These are phyloP conservation scores for Actinostola sp. DNA, from an alignment of 92 coral and sea anemone species.

Conservation along the genomic window DNA sequence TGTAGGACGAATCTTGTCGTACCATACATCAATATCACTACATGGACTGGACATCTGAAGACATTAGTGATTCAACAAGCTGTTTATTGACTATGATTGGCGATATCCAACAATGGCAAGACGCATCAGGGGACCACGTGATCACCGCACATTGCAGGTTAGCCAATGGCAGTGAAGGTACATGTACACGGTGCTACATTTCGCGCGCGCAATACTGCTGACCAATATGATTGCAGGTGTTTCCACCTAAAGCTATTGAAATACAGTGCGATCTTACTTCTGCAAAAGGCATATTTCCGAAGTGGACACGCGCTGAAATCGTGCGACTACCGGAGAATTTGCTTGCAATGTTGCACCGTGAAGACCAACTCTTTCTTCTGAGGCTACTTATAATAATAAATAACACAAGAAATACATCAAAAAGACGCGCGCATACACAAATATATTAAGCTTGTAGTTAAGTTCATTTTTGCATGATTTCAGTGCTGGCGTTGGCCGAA, in stretches of 20 bases:
- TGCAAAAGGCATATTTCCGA: too few species aligned
- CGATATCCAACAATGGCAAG: slow-evolving; percentile 83
- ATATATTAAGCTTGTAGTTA: not conserved
- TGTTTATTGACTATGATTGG: slow-evolving; percentile 84
- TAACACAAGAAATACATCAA: too few species aligned
- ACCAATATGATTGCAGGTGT: not conserved
- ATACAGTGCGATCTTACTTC: too few species aligned
- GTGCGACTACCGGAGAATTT: too few species aligned
- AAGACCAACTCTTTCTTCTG: too few species aligned
- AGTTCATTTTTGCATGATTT: not conserved
- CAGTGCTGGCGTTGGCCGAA: slow-evolving; percentile 93
- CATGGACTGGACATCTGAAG: slow-evolving; percentile 85
- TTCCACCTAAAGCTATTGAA: too few species aligned
- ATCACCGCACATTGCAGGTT: slow-evolving; percentile 96
- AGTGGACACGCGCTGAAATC: too few species aligned
- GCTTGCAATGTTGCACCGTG: too few species aligned
- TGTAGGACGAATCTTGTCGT: slow-evolving; percentile 81
- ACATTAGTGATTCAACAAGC: slow-evolving; percentile 65
- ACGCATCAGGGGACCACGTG: slow-evolving; percentile 70
- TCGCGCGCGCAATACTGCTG: not conserved
- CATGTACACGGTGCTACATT: not conserved
- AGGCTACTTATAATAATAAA: too few species aligned
- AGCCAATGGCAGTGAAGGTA: not conserved
- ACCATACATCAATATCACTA: slow-evolving; percentile 86
- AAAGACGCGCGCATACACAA: not conserved